These are phyloP conservation scores for Anagyrus pseudococci DNA, from an alignment of 2,888 invertebrate genomes.

Conservation along the genomic window DNA sequence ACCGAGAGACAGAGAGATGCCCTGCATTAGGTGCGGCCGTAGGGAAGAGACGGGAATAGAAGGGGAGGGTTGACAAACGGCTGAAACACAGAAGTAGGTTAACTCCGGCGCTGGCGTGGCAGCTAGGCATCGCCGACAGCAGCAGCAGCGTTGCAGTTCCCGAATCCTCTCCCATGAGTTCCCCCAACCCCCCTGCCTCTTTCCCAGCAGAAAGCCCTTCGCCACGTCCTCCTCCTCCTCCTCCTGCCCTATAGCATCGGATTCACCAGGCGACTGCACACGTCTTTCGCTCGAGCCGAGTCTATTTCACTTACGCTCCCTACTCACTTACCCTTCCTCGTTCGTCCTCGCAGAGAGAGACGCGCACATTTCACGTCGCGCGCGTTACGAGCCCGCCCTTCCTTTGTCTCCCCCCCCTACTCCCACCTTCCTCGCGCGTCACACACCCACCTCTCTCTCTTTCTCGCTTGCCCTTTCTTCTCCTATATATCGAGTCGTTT, in stretches of 20 bases:
- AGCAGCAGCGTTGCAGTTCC: slow-evolving; percentile 4
- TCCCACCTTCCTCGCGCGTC: slow-evolving; percentile 14
- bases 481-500: too few relatives aligned
- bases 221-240: slow-evolving; percentile 24
- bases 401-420: slow-evolving; percentile 23
- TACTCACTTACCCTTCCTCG: slow-evolving; percentile 19
- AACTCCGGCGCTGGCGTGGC: slow-evolving; percentile 44
- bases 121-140: slow-evolving; percentile 8
- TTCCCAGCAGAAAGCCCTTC: slow-evolving; percentile 16
- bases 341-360: slow-evolving; percentile 14
- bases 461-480: slow-evolving; percentile 23
- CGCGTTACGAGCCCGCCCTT: slow-evolving; percentile 34
- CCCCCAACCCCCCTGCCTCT: slow-evolving; percentile 29
- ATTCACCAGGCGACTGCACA: slow-evolving; percentile 28
- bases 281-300: slow-evolving; percentile 6
- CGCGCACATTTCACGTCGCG: slow-evolving; percentile 27
- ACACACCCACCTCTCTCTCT: slow-evolving; percentile 20
- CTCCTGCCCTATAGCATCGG: too few relatives aligned
- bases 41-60: slow-evolving; percentile 4
- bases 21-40: too few relatives aligned
- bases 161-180: slow-evolving; percentile 29
- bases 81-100: slow-evolving; percentile 55
- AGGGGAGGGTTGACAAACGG: slow-evolving; percentile 47
- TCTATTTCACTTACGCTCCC: slow-evolving; percentile 25
- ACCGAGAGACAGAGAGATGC: not conserved